phyloP scores from a whole-genome alignment of 2,113 vertebrate species.

The Rhinoptilus africanus region DNA sequence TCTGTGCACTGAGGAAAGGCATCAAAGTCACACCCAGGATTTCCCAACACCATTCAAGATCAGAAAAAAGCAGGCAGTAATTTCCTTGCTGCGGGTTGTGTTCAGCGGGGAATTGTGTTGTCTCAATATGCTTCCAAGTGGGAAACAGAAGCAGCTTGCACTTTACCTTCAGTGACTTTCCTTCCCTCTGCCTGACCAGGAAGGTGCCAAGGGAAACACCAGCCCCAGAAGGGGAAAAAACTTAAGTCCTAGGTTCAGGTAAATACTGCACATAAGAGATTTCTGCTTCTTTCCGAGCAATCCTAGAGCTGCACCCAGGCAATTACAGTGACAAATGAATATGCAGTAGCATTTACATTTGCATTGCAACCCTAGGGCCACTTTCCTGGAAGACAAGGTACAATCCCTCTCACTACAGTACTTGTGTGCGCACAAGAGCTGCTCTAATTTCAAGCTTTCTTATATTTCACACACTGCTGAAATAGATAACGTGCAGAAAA shows the following conservation, averaged over 20 bases:
- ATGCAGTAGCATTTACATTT: background rate
- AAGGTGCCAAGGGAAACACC: background rate
- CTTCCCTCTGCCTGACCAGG: background rate
- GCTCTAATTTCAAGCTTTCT: background rate
- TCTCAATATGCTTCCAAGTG: background rate
- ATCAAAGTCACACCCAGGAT: background rate
- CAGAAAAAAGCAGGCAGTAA: background rate
- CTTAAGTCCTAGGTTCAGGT: background rate
- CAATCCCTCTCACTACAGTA: background rate
- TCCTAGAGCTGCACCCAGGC: background rate
- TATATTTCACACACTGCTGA: background rate
- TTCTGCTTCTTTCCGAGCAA: background rate
- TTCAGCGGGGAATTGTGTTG: background rate
- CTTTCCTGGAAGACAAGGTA: background rate
- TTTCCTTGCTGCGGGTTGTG: rapidly evolving
- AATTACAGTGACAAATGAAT: background rate
- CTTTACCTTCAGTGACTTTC: background rate
- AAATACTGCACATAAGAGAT: background rate
- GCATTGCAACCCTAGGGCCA: background rate
- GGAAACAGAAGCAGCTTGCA: background rate
- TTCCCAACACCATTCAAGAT: background rate
- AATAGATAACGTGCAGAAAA: background rate
- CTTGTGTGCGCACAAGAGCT: background rate
- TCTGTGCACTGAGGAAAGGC: background rate
- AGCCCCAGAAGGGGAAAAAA: background rate